Evolutionary conservation across 2,797 vertebrate species (phyloP), one percentile per base, ranked within the genome.

Genomic region (Myotis findleyi): DNA sequence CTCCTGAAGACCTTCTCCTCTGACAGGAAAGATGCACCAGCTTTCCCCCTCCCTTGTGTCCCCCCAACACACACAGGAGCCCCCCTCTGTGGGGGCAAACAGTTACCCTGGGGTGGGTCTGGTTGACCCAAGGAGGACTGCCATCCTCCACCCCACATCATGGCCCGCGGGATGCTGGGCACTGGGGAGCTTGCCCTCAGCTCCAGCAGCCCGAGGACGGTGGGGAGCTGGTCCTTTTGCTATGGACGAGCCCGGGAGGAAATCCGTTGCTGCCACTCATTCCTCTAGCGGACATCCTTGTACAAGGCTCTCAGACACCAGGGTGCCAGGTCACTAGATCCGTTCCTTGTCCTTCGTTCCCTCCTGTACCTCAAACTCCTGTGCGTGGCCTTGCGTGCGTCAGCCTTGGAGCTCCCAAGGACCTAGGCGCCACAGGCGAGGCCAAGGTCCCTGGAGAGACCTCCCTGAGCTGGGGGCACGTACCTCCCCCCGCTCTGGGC

Each of bases 1-100:
- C 73, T 90, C 82, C 89, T 85, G 85, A 76, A 93, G 80, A 82
- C 76, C 66, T 69, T 72, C 76, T 93, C 93, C 72, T 79, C 21
- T 0, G 23, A 49, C 77, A 82, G 84, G 76, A 53, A 55, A 89
- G 88, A 93, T 76, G 69, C 33, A 49, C 47, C 92, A 55, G 75
- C 64, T 91, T 38, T 5, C 73, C 71, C 47, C 12, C 20, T 44
- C 77, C 51, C 41, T 21, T 47, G 30, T 16, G 8, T 17, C 27
- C 55, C 47, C 16, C 30, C 30, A 21, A 82, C 30, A 36, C 62
- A 89, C 62, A 38, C 11, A 3, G 0, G 1, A 18, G n/a, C 47
- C 83, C 86, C 87, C 77, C 41, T 93, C 53, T 36, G 23, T 5
- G 38, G 93, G 87, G 21, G 57, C 57, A 59, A 27, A 59, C 57